These are phyloP conservation scores for Procavia capensis DNA, from an alignment of 2,113 vertebrate species.

Conservation along the genomic window DNA sequence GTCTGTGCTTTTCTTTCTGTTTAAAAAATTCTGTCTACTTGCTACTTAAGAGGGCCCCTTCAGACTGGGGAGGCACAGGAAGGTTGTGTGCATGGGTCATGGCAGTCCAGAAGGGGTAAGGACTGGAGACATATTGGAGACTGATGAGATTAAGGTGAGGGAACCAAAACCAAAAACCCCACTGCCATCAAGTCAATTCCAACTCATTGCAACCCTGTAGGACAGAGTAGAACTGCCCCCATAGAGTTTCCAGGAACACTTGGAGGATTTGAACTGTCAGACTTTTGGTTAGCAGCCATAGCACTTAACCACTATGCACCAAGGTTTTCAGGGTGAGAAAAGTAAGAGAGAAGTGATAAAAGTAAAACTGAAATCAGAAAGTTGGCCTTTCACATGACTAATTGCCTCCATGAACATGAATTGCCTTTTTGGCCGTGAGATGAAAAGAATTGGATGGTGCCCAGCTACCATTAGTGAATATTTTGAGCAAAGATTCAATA, in stretches of 20 bases:
- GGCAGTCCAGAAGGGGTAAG: neutral
- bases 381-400: slow-evolving; percentile 28
- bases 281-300: no score
- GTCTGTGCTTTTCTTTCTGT: neutral
- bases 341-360: neutral
- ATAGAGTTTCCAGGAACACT: no score
- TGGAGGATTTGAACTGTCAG: no score
- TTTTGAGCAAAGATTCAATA: neutral
- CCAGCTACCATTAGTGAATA: neutral
- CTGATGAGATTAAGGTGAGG: neutral
- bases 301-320: no score
- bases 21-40: neutral
- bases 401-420: neutral
- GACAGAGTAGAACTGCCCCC: no score
- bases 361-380: neutral
- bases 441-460: neutral
- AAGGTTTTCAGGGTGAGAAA: neutral
- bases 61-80: neutral
- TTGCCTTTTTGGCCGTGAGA: neutral
- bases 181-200: no score
- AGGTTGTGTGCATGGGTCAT: neutral
- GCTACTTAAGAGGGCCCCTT: neutral
- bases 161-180: no score
- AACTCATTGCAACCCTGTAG: no score
- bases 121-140: neutral